Evolutionary conservation across 2,113 vertebrate genomes (phyloP).

Genomic region (Alethe diademata): DNA sequence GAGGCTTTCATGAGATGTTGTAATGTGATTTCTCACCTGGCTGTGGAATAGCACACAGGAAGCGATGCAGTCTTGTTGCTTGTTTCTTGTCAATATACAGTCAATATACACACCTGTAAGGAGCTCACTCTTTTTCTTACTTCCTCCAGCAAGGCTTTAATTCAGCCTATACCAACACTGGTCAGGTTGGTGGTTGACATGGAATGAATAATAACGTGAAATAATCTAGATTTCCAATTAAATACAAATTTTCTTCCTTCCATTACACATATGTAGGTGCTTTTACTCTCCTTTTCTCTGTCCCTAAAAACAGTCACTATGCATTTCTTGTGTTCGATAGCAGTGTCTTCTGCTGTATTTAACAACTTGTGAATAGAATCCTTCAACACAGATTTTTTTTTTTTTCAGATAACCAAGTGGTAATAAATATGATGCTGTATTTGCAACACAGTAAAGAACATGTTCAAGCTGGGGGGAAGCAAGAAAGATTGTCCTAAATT

Average conservation of each 20-base stretch:
- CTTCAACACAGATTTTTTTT: not conserved
- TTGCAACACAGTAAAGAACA: not conserved
- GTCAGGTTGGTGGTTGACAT: not conserved
- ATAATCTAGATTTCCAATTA: not conserved
- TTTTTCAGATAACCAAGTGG: not conserved
- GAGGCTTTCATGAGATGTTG: rapidly evolving
- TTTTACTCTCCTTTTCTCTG: not conserved
- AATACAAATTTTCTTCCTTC: not conserved
- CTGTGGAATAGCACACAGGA: not conserved
- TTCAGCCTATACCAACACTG: rapidly evolving
- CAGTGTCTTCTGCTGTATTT: not conserved
- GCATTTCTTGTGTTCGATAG: not conserved
- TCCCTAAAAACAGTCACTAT: not conserved
- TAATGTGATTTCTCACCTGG: not conserved
- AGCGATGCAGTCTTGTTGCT: rapidly evolving
- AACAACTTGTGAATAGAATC: not conserved
- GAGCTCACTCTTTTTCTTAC: not conserved
- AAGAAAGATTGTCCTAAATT: not conserved
- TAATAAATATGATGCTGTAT: not conserved
- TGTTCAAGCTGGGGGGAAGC: not conserved
- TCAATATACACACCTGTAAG: not conserved
- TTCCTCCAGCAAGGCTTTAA: not conserved
- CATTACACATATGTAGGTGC: not conserved
- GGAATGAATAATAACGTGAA: not conserved
- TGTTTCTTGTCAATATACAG: not conserved